A percentile compares a stretch with the other conserved stretches of the same genome.
Conservation (phyloP, 35 echinoderm and acorn worm genomes). For the Heliocidaris erythrogramma region DNA sequence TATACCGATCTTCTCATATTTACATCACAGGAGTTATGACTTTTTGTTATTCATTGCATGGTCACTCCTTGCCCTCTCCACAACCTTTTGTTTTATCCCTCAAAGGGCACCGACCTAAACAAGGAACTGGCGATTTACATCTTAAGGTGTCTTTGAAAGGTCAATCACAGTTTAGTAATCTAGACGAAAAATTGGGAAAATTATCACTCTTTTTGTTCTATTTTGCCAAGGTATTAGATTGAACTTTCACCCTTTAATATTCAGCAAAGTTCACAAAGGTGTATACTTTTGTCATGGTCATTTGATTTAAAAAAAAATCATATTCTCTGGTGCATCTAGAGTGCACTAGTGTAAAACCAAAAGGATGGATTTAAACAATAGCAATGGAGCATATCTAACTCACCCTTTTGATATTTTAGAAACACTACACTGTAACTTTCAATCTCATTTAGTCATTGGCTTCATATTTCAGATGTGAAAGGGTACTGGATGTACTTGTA, state of each 20-base stretch:
- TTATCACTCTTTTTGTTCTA: neutral
- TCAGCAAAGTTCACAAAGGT: neutral
- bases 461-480: too few species aligned
- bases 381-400: too few species aligned
- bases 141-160: neutral
- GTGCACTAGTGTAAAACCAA: too few species aligned
- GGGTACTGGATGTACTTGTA: too few species aligned
- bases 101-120: slow-evolving; percentile 33
- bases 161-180: neutral
- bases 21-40: neutral
- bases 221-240: neutral
- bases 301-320: neutral
- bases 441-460: too few species aligned
- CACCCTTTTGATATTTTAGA: too few species aligned
- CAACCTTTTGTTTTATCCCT: slow-evolving; percentile 37
- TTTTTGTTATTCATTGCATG: neutral
- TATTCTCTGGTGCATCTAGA: neutral
- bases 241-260: neutral
- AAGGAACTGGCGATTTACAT: neutral
- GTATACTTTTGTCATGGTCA: neutral
- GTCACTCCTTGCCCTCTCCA: slow-evolving; percentile 17
- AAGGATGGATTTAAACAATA: too few species aligned
- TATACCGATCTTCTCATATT: neutral
- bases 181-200: neutral
- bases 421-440: too few species aligned